Base-by-base conservation (phyloP, 2,113 vertebrate genomes). In the Mola mola region DNA sequence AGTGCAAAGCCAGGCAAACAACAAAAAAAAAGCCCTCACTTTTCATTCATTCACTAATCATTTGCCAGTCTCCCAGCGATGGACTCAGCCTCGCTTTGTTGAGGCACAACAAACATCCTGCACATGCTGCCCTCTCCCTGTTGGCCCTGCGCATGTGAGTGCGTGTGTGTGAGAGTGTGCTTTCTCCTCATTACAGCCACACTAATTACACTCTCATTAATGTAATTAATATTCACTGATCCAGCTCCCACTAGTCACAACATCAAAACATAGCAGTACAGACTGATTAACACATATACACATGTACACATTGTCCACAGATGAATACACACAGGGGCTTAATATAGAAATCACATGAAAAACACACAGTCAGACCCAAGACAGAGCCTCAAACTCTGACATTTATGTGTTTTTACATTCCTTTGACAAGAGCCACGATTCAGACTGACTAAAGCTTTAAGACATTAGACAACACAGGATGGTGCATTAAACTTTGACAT, bases 221-320 rank as follows among this genome's bases (percentile, higher is more conserved):
- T 86, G 82, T 87, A 85, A 89, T 90, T 87, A 90, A 89, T 89
- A 89, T 90, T 88, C 87, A 89, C 85, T 83, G 85, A 89, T 87
- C 85, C 80, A 79, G 81, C 83, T 90, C 86, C 89, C 86, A 72
- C 63, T 78, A 85, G 85, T 87, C 84, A 86, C 73, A 89, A 86
- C 87, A 89, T 86, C 84, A 89, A 87, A 88, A 88, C 86, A 87
- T 72, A 82, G 81, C 70, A 81, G 82, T 56, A 50, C 66, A 72
- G 68, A 72, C 73, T 77, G 78, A 85, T 80, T 78, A 86, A 81
- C 79, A 51, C 69, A 77, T 62, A 80, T 58, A 79, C 78, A 75
- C 68, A 79, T 73, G 66, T 76, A 76, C 78, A 65, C 65, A 53
- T 69, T 70, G 81, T 81, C 80, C 79, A 75, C 70, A 76, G 63